These are phyloP conservation scores for Branchinecta sandiegonensis DNA, from an alignment of 2,888 invertebrate genomes.

Conservation along the genomic window DNA sequence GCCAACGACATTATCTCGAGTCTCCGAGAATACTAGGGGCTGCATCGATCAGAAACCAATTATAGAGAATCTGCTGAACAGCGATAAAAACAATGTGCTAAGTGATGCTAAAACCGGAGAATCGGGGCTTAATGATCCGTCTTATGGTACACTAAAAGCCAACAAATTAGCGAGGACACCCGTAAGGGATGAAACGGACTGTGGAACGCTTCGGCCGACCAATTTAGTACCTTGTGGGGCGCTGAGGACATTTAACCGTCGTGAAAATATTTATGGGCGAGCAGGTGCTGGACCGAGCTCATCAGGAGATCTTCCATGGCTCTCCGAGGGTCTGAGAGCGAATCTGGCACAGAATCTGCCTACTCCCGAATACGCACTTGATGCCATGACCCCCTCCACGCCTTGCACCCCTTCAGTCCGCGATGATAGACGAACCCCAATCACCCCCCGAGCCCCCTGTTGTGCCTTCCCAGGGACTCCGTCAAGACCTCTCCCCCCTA, in stretches of 20 bases:
- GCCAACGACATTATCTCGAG: slow-evolving; percentile 2
- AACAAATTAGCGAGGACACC: neutral
- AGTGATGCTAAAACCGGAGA: slow-evolving; percentile 4
- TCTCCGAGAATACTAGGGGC: neutral
- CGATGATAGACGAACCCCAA: neutral
- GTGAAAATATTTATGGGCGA: too few relatives aligned
- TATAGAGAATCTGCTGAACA: neutral
- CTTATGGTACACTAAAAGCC: neutral
- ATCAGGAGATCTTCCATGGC: neutral
- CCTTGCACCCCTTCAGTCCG: slow-evolving; percentile 3
- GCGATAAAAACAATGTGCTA: neutral
- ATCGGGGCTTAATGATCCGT: neutral
- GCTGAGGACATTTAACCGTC: neutral
- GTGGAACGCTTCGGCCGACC: neutral
- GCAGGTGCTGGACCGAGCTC: too few relatives aligned
- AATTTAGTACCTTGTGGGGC: neutral
- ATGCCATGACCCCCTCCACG: neutral
- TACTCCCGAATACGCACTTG: neutral
- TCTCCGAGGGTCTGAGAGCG: neutral
- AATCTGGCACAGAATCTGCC: neutral
- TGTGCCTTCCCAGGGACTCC: neutral
- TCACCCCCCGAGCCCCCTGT: neutral
- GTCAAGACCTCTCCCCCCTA: slow-evolving; percentile 3
- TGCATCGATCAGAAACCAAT: neutral
- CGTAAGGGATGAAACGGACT: slow-evolving; percentile 6